Base-by-base conservation (phyloP, 1,140 invertebrate genomes). In the Vanessa tameamea region DNA sequence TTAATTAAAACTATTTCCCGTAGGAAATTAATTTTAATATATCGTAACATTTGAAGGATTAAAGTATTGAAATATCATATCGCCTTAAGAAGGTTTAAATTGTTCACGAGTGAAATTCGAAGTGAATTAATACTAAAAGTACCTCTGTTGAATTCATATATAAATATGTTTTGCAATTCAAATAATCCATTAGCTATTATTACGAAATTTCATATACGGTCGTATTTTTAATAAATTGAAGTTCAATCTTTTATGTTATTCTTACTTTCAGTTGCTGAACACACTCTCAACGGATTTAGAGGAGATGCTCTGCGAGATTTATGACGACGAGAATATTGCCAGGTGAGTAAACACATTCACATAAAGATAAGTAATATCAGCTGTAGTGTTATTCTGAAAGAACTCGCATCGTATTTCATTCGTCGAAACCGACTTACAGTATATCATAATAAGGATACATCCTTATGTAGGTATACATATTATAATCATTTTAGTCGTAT, bases 281-380 rank as follows among this genome's bases (percentile, higher is more conserved):
- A 95, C 95, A 66, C 93, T 96, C 73, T 95, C 95, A 50, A 94
- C 93, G 82, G 95, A 96, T 93, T 92, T 96, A 85, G 95, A 96
- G 84, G 95, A 95, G 72, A 95, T 96, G 94, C 94, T 96, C 86
- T 95, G 93, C 76, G 95, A 96, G 82, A 93, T 96, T 64, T 95
- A 95, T 87, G 88, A 88, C 59, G 86, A 87, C 37, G 80, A 73
- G 64, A 82, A 82, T 72, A 72, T 84, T 77, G 66, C 78, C 78
- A 92, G 90, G 90, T 91, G 73, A 79, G 70, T 75, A 48, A 78
- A 75, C 14, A 64, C 51, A 31, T 23, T 53, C 47, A 43, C 57
- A 61, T 37, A 31, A 13, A 61, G 57, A 61, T 61, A 37, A 61
- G 57, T 61, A 61, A 61, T 61, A 61, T 61, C 57, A 37, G 16